A percentile compares a stretch with the other conserved stretches of the same genome.
These are phyloP conservation scores for Puma concolor DNA, from an alignment of 2,113 vertebrate species.

Conservation along the genomic window DNA sequence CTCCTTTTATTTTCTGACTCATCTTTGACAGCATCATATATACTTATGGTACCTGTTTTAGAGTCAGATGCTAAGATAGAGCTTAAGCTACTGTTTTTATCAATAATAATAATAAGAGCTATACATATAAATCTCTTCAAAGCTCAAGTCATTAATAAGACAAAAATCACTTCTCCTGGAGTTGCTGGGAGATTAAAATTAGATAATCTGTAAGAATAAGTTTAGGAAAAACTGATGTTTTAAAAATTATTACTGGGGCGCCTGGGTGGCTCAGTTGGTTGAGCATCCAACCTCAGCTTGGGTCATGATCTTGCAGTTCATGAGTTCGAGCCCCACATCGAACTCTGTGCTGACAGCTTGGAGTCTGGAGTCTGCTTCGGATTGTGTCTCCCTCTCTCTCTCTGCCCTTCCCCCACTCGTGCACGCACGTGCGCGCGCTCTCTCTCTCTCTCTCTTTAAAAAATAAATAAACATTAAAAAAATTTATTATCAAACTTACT, in stretches of 20 bases:
- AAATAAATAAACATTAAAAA: neutral
- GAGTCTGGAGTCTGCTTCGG: no score
- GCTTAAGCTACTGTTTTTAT: neutral
- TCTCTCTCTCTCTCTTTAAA: no score
- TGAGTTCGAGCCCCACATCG: no score
- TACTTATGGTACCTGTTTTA: neutral
- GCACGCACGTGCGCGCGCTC: fast-evolving
- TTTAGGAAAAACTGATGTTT: neutral
- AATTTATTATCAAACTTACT: neutral
- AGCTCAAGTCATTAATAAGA: neutral
- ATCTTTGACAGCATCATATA: neutral
- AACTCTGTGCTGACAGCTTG: no score
- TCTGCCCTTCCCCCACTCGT: no score
- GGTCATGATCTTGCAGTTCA: no score
- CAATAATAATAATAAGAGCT: neutral
- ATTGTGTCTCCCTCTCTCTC: no score
- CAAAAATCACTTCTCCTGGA: neutral
- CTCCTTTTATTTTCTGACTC: neutral
- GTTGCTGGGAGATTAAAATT: neutral
- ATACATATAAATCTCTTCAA: neutral
- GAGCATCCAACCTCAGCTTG: no score
- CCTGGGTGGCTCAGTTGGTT: no score
- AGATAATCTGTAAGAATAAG: conserved; percentile 13
- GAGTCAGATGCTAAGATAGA: neutral
- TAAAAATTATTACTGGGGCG: neutral